Conservation (phyloP, 2,797 vertebrate species). For the Dallia pectoralis region DNA sequence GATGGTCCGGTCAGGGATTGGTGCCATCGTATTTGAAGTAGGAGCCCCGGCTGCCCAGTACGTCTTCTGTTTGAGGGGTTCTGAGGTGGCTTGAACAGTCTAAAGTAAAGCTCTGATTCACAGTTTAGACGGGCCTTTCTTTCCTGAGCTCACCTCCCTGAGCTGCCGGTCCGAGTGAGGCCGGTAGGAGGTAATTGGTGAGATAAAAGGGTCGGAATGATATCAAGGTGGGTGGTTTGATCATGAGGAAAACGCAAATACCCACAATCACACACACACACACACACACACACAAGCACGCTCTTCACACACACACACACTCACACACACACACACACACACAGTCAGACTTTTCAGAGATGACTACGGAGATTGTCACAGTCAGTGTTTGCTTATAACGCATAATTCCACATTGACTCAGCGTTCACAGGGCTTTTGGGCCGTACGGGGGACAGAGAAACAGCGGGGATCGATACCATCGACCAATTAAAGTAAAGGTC, state of each 20-base stretch:
- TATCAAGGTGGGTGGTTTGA: constrained; percentile 18
- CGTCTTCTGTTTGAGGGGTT: constrained; percentile 45
- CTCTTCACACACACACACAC: constrained; percentile 1
- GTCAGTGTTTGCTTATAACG: constrained; percentile 61
- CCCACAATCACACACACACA: background rate
- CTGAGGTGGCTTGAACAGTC: constrained; percentile 35
- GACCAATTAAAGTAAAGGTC: constrained; percentile 45
- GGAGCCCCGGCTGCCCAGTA: constrained; percentile 23
- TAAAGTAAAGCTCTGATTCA: constrained; percentile 40
- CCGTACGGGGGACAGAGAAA: constrained; percentile 12
- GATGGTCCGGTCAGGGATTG: constrained; percentile 45
- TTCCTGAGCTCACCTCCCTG: constrained; percentile 19
- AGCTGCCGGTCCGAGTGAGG: constrained; percentile 19
- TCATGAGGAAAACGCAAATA: constrained; percentile 1
- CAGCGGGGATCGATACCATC: constrained; percentile 29
- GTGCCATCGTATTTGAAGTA: constrained; percentile 50
- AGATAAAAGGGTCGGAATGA: constrained; percentile 13
- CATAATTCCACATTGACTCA: constrained; percentile 43
- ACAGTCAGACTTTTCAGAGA: background rate
- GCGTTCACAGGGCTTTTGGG: constrained; percentile 28
- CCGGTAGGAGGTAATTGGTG: constrained; percentile 18
- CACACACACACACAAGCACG: background rate
- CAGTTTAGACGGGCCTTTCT: constrained; percentile 24
- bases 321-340: constrained; percentile 18
- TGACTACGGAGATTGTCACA: constrained; percentile 37